Evolutionary conservation across 1,140 invertebrate species (phyloP).

Genomic region (Lamellibrachia luymesi): DNA sequence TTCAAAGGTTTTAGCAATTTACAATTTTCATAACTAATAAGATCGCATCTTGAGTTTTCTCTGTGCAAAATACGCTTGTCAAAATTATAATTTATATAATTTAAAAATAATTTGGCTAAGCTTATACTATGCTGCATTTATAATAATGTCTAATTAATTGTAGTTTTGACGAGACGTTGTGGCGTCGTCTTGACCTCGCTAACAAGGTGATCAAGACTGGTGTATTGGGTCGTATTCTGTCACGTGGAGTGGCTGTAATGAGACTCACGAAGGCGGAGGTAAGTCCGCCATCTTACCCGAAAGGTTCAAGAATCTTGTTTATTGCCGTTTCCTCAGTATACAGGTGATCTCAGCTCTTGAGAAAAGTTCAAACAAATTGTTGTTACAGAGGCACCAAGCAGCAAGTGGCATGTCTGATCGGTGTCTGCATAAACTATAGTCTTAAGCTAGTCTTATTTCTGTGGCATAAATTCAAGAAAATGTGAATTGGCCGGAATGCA

Average conservation of each 20-base stretch:
- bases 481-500: no score
- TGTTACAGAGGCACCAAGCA: background rate
- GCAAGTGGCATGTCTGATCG: no score
- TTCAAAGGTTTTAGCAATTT: background rate
- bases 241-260: constrained; percentile 71
- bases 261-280: constrained; percentile 76
- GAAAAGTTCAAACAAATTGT: background rate
- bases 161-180: constrained; percentile 73
- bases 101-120: background rate
- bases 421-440: background rate
- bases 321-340: background rate
- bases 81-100: background rate
- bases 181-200: constrained; percentile 78
- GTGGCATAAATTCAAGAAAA: background rate
- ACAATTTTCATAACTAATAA: background rate
- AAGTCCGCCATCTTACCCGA: constrained; percentile 38
- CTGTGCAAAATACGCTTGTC: background rate
- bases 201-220: constrained; percentile 67
- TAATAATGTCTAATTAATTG: constrained; percentile 23
- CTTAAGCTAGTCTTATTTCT: background rate
- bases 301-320: background rate
- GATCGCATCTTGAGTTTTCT: background rate
- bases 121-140: constrained; percentile 15
- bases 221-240: constrained; percentile 70
- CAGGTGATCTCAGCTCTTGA: background rate